These are phyloP conservation scores for Microvelia longipes DNA, from an alignment of 1,140 invertebrate genomes.

Conservation along the genomic window DNA sequence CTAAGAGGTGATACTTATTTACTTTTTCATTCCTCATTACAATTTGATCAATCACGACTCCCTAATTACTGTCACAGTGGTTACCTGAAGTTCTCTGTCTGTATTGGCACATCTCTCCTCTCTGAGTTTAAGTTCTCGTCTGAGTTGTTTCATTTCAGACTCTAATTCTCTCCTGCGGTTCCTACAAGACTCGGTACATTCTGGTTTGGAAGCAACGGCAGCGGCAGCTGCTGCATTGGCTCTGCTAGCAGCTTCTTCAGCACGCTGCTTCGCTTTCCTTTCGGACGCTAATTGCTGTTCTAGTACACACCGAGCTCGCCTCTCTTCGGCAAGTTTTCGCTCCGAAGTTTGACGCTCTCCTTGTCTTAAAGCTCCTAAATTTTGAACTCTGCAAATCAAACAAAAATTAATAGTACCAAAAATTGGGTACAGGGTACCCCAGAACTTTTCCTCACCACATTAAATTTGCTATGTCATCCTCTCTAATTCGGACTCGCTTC, in stretches of 20 bases:
- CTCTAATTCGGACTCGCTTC: too few species aligned
- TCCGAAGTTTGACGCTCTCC: slow-evolving; percentile 69
- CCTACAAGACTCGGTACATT: slow-evolving; percentile 59
- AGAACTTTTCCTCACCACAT: too few species aligned
- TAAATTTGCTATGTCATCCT: too few species aligned
- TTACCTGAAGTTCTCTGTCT: slow-evolving; percentile 40
- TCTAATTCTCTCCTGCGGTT: slow-evolving; percentile 57
- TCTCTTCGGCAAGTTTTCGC: slow-evolving; percentile 66
- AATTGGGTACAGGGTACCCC: too few species aligned
- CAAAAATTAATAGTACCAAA: too few species aligned
- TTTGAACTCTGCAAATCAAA: slow-evolving; percentile 43
- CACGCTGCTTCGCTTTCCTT: slow-evolving; percentile 44
- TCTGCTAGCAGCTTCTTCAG: slow-evolving; percentile 29
- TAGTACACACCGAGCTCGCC: slow-evolving; percentile 49
- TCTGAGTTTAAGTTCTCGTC: slow-evolving; percentile 52
- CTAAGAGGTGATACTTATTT: too few species aligned
- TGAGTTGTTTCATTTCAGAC: slow-evolving; percentile 54
- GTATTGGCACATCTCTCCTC: slow-evolving; percentile 47
- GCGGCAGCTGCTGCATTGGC: slow-evolving; percentile 28
- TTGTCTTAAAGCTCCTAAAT: slow-evolving; percentile 50
- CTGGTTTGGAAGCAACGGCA: slow-evolving; percentile 5
- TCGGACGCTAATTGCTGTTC: slow-evolving; percentile 65
- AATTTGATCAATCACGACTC: too few species aligned
- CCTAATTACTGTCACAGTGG: too few species aligned
- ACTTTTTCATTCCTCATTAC: too few species aligned